Evolutionary conservation across 2,888 invertebrate species (phyloP).

Genomic region (Priocnemis perturbator): DNA sequence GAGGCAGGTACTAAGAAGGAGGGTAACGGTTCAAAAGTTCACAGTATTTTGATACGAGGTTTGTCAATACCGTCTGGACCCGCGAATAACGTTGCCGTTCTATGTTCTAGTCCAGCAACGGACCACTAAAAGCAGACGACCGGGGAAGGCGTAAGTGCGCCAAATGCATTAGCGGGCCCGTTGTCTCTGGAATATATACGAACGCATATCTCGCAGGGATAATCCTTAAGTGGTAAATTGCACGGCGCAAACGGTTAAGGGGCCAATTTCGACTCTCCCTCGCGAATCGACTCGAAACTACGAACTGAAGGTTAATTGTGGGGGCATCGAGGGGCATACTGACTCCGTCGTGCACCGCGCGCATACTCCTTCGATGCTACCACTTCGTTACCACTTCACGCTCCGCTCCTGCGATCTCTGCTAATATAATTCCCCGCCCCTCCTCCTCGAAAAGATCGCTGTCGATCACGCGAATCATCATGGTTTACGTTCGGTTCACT

Average conservation of each 20-base stretch:
- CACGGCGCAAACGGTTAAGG: slow-evolving; percentile 22
- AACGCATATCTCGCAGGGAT: slow-evolving; percentile 27
- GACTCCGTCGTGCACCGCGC: slow-evolving; percentile 37
- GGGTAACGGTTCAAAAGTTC: too few species aligned
- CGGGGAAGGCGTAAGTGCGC: slow-evolving; percentile 2
- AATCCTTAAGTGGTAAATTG: slow-evolving; percentile 44
- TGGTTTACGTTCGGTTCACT: background rate
- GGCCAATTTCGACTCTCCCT: slow-evolving; percentile 28
- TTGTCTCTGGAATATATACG: slow-evolving; percentile 11
- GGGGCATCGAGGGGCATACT: slow-evolving; percentile 37
- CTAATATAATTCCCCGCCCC: slow-evolving; percentile 26
- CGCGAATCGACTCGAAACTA: slow-evolving; percentile 41
- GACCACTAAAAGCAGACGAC: slow-evolving; percentile 8
- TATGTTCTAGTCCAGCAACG: too few species aligned
- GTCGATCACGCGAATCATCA: slow-evolving; percentile 55
- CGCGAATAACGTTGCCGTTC: too few species aligned
- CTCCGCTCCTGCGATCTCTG: slow-evolving; percentile 22
- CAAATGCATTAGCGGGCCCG: too few species aligned
- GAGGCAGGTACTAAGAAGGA: too few species aligned
- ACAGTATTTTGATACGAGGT: too few species aligned
- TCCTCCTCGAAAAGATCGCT: slow-evolving; percentile 25
- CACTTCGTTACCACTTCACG: slow-evolving; percentile 19
- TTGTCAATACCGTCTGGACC: too few species aligned
- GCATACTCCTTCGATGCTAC: slow-evolving; percentile 23
- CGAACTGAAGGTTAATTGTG: slow-evolving; percentile 54